Base-by-base conservation (phyloP, 2,113 vertebrate species). In the Colius striatus region DNA sequence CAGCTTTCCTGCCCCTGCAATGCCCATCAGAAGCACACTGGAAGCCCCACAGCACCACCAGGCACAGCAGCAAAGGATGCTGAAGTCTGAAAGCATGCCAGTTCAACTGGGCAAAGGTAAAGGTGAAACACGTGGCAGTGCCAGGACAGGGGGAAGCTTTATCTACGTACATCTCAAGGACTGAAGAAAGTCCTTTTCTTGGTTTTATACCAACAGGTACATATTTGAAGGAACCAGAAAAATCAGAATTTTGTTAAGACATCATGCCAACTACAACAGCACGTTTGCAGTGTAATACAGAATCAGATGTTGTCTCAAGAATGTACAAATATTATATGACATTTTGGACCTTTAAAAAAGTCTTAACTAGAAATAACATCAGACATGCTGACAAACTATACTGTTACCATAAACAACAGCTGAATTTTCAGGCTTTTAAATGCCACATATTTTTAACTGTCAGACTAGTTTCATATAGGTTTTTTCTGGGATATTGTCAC, bases 41-140 rank as follows among this genome's bases (percentile, higher is more conserved):
- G 98, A 98, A 83, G 67, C 61, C 81, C 45, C 98, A 36, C 95
- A 97, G 91, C 27, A 96, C 74, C 91, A 96, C 19, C 94, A 96
- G 73, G 94, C 30, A 11, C 97, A 90, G 88, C 98, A 99, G 82
- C 98, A 99, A 58, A 80, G 98, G 79, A 97, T 99, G 97, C 98
- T 99, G 97, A 99, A 99, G 90, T 99, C 99, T 0, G 99, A 99
- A 96, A 99, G 99, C 97, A 99, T 99, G 98, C 99, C 99, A 0
- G 99, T 99, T 70, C 99, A 99, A 12, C 98, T 99, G 85, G 98
- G 98, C 97, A 99, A 99, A 99, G 99, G 99, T 99, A 97, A 97
- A 13, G 26, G 58, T 27, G 75, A 73, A 88, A 70, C 0, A 0
- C 6, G 34, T 11, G 58, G 62, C 25, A 41, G 30, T 5, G 5